phyloP scores from a whole-genome alignment of 1,140 invertebrate genomes.

The Drosophila nigrodunni region DNA sequence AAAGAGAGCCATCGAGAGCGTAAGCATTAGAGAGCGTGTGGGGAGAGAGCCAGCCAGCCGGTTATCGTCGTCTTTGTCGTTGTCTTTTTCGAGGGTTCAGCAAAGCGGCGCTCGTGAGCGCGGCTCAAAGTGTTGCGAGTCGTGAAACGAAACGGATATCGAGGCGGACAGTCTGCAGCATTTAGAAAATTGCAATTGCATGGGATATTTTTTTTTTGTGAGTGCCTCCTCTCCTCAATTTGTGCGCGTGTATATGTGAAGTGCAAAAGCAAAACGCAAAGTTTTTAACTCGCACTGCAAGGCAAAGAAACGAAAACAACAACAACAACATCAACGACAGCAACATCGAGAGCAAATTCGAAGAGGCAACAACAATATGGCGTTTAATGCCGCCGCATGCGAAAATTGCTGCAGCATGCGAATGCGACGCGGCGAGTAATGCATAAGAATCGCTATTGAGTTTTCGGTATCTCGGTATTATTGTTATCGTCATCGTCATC shows the following conservation, averaged over 20 bases:
- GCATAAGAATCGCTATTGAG: slow-evolving; percentile 30
- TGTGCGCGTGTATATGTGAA: slow-evolving; percentile 28
- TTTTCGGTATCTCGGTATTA: slow-evolving; percentile 10
- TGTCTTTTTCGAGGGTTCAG: slow-evolving; percentile 48
- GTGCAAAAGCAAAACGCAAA: slow-evolving; percentile 44
- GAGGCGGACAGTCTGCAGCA: slow-evolving; percentile 52
- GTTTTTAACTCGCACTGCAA: slow-evolving; percentile 40
- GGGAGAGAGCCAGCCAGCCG: slow-evolving; percentile 29
- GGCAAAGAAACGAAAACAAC: slow-evolving; percentile 36
- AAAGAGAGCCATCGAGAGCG: background rate
- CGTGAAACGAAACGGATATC: slow-evolving; percentile 58
- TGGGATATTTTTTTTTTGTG: slow-evolving; percentile 43
- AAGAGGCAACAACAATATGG: slow-evolving; percentile 59
- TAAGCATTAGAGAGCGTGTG: background rate
- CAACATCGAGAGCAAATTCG: slow-evolving; percentile 29
- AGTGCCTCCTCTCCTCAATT: slow-evolving; percentile 48
- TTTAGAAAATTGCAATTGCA: slow-evolving; percentile 46
- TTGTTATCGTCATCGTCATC: slow-evolving; percentile 23
- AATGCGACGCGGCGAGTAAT: slow-evolving; percentile 30
- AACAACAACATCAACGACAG: slow-evolving; percentile 36
- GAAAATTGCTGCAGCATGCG: slow-evolving; percentile 55
- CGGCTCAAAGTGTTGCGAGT: slow-evolving; percentile 59
- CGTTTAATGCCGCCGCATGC: slow-evolving; percentile 56
- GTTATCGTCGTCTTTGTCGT: slow-evolving; percentile 12
- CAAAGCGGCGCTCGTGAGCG: slow-evolving; percentile 49